A percentile compares a stretch with the other conserved stretches of the same genome.
Conservation (phyloP, 2,797 vertebrate genomes). For the Ficedula albicollis region DNA sequence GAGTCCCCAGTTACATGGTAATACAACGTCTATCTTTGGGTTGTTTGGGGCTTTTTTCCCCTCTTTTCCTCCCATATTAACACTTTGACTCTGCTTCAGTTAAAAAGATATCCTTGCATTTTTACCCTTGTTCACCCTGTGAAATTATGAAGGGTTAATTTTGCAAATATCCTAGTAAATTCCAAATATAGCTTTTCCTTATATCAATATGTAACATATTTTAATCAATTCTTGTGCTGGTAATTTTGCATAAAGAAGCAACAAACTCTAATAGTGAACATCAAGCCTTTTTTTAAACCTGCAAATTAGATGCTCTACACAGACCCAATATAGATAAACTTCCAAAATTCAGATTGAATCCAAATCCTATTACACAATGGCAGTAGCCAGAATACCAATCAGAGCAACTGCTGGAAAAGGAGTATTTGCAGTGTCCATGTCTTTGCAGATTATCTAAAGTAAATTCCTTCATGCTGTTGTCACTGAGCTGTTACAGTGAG, state of each 20-base stretch:
- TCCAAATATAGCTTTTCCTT: background rate
- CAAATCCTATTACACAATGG: background rate
- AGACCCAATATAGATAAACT: background rate
- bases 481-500: slow-evolving; percentile 24
- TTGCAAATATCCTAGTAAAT: background rate
- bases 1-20: background rate
- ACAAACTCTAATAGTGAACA: background rate
- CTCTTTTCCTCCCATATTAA: background rate
- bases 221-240: background rate
- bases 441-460: slow-evolving; percentile 19
- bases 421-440: background rate
- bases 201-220: background rate
- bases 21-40: background rate
- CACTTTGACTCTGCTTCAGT: background rate
- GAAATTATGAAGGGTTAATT: background rate
- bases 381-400: background rate
- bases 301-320: background rate
- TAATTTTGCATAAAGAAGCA: background rate
- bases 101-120: background rate
- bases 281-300: background rate
- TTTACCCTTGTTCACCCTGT: background rate
- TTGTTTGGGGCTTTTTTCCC: fast-evolving
- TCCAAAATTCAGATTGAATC: background rate
- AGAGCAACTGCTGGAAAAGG: background rate
- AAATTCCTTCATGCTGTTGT: slow-evolving; percentile 36